Evolutionary conservation across 2,888 invertebrate genomes (phyloP), one percentile per base, ranked within the genome.

Genomic region (Chymomyza procnemis): DNA sequence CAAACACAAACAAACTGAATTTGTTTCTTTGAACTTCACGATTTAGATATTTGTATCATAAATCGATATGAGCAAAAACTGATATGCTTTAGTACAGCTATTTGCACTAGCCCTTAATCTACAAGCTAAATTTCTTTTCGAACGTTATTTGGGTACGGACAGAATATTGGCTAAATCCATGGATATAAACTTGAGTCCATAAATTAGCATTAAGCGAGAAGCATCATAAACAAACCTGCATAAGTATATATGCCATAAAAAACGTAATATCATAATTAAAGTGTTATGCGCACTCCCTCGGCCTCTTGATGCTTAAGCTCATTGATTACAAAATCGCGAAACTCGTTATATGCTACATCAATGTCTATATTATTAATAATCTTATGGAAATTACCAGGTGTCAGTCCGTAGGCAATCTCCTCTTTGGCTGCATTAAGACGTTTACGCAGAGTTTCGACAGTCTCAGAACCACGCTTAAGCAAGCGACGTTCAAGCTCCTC

Each of bases 401-500:
- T 73, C 81, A 90, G 91, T 93, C 98, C 97, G 92, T 95, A 99
- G 86, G 94, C 93, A 63, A 99, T 93, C 92, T 99, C 99, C 66
- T 92, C 92, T 78, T 93, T 91, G 0, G 98, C 98, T 47, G 94
- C 94, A 18, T 93, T 92, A 55, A 99, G 92, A 73, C 99, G 93
- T 79, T 94, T 94, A 71, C 93, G 91, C 58, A 99, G 90, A 64
- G 95, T 94, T 61, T 98, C 97, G 79, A 97, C 96, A 1, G 95
- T 95, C 92, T 99, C 99, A 0, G 99, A 98, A 70, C 96, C 96
- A 64, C 99, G 93, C 2, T 92, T 93, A 18, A 94, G 92, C 64
- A 97, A 91, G 47, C 97, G 92, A 64, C 93, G 92, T 89, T 96
- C 97, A 72, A 99, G 92, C 80, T 94, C 95, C 47, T 93, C 93